Conservation (phyloP, 2,797 vertebrate species). For the Hylomyscus alleni region DNA sequence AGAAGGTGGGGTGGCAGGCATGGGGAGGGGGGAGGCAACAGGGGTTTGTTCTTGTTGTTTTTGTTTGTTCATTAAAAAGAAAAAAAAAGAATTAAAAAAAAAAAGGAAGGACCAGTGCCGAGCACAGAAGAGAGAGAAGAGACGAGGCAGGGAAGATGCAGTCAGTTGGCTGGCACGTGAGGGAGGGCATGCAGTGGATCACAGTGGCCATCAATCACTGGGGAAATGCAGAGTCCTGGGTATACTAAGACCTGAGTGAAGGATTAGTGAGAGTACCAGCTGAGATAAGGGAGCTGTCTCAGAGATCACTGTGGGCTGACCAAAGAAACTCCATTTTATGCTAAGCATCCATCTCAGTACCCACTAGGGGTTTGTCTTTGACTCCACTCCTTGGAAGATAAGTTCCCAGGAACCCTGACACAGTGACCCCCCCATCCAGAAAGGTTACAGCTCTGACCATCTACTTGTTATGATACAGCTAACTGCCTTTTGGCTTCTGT, state of each 20-base stretch:
- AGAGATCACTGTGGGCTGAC: background rate
- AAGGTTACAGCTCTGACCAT: background rate
- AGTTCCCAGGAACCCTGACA: background rate
- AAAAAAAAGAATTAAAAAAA: no score
- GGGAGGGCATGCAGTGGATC: background rate
- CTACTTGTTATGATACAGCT: background rate
- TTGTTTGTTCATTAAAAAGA: no score
- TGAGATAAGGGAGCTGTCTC: background rate
- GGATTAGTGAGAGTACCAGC: background rate
- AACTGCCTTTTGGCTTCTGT: background rate
- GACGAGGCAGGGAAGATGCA: background rate
- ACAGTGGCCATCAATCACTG: background rate
- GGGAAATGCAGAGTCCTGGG: background rate
- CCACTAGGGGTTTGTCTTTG: background rate
- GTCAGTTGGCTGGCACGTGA: background rate
- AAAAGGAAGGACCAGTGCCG: background rate
- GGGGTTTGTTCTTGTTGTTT: no score
- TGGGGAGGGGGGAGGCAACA: no score
- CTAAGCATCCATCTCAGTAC: background rate
- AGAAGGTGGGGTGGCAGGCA: no score
- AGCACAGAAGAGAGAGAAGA: background rate
- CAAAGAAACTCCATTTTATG: background rate
- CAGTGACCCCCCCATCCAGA: background rate
- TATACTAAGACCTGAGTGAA: background rate
- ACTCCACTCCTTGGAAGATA: background rate